A percentile compares a stretch with the other conserved stretches of the same genome.
phyloP scores from a whole-genome alignment of 2,797 vertebrate species.

The Vultur gryphus region DNA sequence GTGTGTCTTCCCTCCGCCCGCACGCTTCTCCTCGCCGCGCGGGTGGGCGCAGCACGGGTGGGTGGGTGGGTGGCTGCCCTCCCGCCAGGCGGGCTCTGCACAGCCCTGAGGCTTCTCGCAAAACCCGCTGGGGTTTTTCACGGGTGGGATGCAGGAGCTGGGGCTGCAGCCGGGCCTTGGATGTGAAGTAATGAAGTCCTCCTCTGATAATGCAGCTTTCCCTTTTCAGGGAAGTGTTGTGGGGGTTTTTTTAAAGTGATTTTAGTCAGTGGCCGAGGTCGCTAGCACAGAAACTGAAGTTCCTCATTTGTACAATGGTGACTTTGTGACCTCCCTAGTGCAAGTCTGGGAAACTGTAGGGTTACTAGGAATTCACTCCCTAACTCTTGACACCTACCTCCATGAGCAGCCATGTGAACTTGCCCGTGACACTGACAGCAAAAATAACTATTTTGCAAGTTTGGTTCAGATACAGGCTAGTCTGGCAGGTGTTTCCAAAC shows the following conservation, averaged over 20 bases:
- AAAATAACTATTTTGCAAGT: background rate
- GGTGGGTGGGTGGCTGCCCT: background rate
- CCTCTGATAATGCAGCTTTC: background rate
- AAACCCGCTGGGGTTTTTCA: background rate
- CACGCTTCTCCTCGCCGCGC: background rate
- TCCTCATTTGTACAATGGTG: background rate
- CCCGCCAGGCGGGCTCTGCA: background rate
- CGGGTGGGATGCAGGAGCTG: background rate
- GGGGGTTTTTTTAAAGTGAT: background rate
- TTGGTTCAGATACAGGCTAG: background rate
- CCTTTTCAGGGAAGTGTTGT: background rate
- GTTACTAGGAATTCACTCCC: background rate
- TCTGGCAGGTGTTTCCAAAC: background rate
- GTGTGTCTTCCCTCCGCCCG: accelerated
- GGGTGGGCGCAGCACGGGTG: background rate
- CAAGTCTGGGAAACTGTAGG: background rate
- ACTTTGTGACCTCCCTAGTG: background rate
- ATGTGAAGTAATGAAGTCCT: background rate
- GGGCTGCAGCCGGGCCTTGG: background rate
- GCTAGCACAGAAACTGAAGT: background rate
- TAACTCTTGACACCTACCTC: background rate
- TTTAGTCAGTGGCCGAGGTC: background rate
- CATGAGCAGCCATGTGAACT: background rate
- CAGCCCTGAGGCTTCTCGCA: background rate
- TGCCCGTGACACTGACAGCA: background rate